Evolutionary conservation across 2,888 invertebrate species (phyloP).

Genomic region (Argyresthia albistria): DNA sequence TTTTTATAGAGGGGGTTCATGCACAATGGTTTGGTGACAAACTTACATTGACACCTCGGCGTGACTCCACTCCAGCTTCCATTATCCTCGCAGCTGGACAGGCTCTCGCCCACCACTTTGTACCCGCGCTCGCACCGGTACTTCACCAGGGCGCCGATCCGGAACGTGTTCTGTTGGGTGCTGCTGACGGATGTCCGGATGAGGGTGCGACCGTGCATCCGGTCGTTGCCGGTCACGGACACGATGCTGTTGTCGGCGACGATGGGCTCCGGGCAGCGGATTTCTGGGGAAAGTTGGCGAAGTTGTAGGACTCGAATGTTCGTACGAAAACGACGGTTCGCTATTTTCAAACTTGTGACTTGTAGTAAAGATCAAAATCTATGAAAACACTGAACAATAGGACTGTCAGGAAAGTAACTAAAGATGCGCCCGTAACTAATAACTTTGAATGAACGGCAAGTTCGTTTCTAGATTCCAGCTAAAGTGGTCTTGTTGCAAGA

Average conservation of each 20-base stretch:
- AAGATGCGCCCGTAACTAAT: too few species aligned
- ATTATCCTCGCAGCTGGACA: conserved; percentile 88
- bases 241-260: conserved; percentile 88
- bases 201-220: conserved; percentile 88
- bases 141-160: conserved; percentile 88
- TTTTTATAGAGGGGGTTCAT: too few species aligned
- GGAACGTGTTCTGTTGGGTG: conserved; percentile 83
- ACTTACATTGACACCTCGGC: conserved; percentile 88
- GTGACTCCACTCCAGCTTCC: conserved; percentile 89
- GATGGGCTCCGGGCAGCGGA: conserved; percentile 88
- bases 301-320: too few species aligned
- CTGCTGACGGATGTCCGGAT: conserved; percentile 81
- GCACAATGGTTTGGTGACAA: background rate
- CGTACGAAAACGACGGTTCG: too few species aligned
- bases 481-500: too few species aligned
- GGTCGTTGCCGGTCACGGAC: conserved; percentile 91
- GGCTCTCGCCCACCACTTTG: conserved; percentile 87
- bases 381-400: too few species aligned
- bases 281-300: conserved; percentile 83
- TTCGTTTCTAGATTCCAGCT: too few species aligned
- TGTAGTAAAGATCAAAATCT: too few species aligned
- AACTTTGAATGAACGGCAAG: too few species aligned
- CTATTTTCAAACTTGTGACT: too few species aligned
- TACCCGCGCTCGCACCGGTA: conserved; percentile 93
- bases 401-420: too few species aligned